These are phyloP conservation scores for Chrysina gloriosa DNA, from an alignment of 2,888 invertebrate genomes.

Conservation along the genomic window DNA sequence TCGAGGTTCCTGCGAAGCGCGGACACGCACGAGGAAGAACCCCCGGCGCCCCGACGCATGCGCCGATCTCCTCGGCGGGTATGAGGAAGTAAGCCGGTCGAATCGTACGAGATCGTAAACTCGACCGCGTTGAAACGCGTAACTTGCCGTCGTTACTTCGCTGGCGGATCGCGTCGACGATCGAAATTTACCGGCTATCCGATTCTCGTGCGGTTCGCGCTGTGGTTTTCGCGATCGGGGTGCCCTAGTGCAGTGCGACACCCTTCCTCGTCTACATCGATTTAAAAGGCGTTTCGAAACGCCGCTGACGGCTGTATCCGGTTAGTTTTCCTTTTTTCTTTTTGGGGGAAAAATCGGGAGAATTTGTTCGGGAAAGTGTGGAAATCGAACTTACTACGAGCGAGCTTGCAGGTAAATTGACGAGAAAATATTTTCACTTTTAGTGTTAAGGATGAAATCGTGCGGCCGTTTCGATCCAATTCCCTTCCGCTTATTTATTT, in stretches of 20 bases:
- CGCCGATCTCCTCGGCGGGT: constrained; percentile 49
- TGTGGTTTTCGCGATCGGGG: constrained; percentile 20
- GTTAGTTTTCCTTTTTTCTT: neutral
- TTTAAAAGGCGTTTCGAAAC: constrained; percentile 10
- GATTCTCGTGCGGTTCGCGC: constrained; percentile 31
- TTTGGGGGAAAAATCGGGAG: neutral
- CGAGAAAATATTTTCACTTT: neutral
- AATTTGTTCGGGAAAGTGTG: no score
- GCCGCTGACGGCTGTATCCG: neutral
- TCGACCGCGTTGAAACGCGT: constrained; percentile 41
- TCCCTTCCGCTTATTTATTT: no score
- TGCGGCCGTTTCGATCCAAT: neutral
- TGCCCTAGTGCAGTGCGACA: constrained; percentile 3
- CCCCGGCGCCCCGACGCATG: constrained; percentile 48
- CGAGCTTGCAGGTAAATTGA: constrained; percentile 28
- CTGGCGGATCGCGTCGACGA: constrained; percentile 45
- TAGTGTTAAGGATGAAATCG: neutral
- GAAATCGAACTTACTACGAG: no score
- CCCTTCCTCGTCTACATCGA: neutral
- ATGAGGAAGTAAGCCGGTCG: constrained; percentile 51
- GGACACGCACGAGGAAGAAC: constrained; percentile 38
- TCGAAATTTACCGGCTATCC: constrained; percentile 42
- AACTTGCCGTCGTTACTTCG: no score
- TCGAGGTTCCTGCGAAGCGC: neutral
- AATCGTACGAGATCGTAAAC: constrained; percentile 39